phyloP scores from a whole-genome alignment of 2,888 invertebrate genomes.

The Clitarchus hookeri region DNA sequence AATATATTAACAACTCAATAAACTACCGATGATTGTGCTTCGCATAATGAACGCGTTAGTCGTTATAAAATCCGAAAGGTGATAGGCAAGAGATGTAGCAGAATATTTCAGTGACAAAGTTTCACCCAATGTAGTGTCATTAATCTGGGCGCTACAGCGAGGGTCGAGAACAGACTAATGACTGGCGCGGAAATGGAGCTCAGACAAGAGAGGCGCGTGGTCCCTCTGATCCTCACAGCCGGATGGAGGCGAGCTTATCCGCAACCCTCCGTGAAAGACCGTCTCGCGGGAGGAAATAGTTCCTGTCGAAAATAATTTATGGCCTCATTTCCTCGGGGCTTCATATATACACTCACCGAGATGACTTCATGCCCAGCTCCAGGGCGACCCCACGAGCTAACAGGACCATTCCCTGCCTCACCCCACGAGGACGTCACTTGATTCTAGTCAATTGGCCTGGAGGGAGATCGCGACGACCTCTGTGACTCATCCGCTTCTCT shows the following conservation, averaged over 20 bases:
- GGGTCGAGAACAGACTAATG: background rate
- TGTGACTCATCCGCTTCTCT: background rate
- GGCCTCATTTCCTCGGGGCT: slow-evolving; percentile 8
- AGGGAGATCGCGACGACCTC: background rate
- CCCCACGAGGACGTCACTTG: background rate
- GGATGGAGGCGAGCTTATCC: background rate
- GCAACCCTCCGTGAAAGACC: background rate
- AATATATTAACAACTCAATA: too few relatives aligned
- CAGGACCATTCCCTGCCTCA: background rate
- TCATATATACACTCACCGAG: slow-evolving; percentile 7
- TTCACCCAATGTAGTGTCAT: too few relatives aligned
- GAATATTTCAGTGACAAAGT: too few relatives aligned
- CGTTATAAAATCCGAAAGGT: too few relatives aligned
- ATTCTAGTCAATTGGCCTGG: background rate
- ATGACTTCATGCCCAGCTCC: background rate
- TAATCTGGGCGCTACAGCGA: too few relatives aligned
- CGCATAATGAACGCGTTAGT: too few relatives aligned
- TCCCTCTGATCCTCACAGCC: background rate
- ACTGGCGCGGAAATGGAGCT: background rate
- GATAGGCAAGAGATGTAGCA: too few relatives aligned
- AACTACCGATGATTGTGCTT: too few relatives aligned
- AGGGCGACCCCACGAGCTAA: background rate
- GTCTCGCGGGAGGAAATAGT: slow-evolving; percentile 9
- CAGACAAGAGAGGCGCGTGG: background rate
- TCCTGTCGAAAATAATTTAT: slow-evolving; percentile 14